Percentiles rank a stretch among this genome's conserved stretches.
Conservation (phyloP, 2,113 vertebrate genomes). For the Neodontobutis hainanensis region DNA sequence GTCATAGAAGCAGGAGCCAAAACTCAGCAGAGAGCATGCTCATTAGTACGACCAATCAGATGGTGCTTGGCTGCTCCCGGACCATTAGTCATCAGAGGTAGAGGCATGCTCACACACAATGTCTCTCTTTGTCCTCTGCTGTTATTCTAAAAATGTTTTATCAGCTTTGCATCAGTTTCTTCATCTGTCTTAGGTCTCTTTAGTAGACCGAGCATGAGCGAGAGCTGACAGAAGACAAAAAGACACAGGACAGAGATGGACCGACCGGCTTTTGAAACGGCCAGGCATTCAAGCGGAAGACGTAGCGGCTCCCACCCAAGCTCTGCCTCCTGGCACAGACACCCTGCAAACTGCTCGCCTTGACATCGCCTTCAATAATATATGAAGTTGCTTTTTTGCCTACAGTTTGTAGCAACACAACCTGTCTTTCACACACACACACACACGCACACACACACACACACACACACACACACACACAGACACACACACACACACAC, state of each 20-base stretch:
- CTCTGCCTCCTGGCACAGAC: slow-evolving; percentile 79
- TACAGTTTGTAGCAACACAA: slow-evolving; percentile 79
- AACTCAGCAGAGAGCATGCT: slow-evolving; percentile 88
- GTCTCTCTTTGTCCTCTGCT: slow-evolving; percentile 41
- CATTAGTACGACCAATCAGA: slow-evolving; percentile 95
- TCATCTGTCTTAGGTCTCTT: slow-evolving; percentile 13
- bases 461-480: slow-evolving; percentile 12
- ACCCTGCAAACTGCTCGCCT: slow-evolving; percentile 82
- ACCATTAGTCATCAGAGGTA: slow-evolving; percentile 86
- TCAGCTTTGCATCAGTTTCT: neutral
- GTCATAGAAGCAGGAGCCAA: slow-evolving; percentile 88
- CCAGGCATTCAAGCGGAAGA: slow-evolving; percentile 63
- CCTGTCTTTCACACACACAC: slow-evolving; percentile 13
- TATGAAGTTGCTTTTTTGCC: slow-evolving; percentile 85
- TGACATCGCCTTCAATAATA: slow-evolving; percentile 86
- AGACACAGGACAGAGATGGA: slow-evolving; percentile 32
- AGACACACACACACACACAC: slow-evolving; percentile 3
- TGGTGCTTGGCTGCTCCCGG: slow-evolving; percentile 81
- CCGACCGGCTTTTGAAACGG: slow-evolving; percentile 50
- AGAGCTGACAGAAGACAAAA: slow-evolving; percentile 22
- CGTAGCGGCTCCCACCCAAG: slow-evolving; percentile 53
- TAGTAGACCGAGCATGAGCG: neutral
- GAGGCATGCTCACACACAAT: slow-evolving; percentile 21
- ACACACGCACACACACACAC: slow-evolving; percentile 23
- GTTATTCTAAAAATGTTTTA: slow-evolving; percentile 28